Conservation (phyloP, 1,140 invertebrate species). For the Liolophura sinensis region DNA sequence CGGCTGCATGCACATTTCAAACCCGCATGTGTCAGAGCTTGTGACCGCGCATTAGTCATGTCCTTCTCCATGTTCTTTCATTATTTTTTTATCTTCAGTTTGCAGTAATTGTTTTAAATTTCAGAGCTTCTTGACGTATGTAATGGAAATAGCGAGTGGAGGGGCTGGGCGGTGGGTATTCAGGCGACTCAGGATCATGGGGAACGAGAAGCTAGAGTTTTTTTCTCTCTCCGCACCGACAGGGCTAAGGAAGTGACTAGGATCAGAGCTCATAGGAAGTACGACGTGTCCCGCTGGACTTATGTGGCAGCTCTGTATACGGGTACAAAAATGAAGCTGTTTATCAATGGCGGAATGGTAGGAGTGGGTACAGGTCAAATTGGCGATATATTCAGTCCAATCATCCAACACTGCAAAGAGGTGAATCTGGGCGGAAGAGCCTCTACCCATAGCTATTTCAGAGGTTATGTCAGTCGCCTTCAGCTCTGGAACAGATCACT, state of each 20-base stretch:
- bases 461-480: slow-evolving; percentile 17
- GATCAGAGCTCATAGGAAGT: slow-evolving; percentile 16
- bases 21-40: no score
- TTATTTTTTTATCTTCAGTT: slow-evolving; percentile 1
- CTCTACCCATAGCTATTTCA: neutral
- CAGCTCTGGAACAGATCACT: slow-evolving; percentile 11
- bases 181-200: slow-evolving; percentile 8
- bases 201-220: slow-evolving; percentile 13
- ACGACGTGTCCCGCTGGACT: slow-evolving; percentile 23
- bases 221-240: slow-evolving; percentile 27
- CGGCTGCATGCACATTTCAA: no score
- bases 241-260: slow-evolving; percentile 12
- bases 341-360: slow-evolving; percentile 26
- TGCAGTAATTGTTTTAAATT: slow-evolving; percentile 8
- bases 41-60: neutral
- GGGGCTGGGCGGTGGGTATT: slow-evolving; percentile 24
- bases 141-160: slow-evolving; percentile 9
- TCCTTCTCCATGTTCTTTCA: neutral
- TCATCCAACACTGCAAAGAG: slow-evolving; percentile 19
- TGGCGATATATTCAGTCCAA: slow-evolving; percentile 23
- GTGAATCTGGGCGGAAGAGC: slow-evolving; percentile 26
- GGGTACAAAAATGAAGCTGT: slow-evolving; percentile 23
- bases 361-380: slow-evolving; percentile 19
- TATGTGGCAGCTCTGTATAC: slow-evolving; percentile 28
- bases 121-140: slow-evolving; percentile 30